Evolutionary conservation across 2,113 vertebrate species (phyloP).

Genomic region (Labrus mixtus): DNA sequence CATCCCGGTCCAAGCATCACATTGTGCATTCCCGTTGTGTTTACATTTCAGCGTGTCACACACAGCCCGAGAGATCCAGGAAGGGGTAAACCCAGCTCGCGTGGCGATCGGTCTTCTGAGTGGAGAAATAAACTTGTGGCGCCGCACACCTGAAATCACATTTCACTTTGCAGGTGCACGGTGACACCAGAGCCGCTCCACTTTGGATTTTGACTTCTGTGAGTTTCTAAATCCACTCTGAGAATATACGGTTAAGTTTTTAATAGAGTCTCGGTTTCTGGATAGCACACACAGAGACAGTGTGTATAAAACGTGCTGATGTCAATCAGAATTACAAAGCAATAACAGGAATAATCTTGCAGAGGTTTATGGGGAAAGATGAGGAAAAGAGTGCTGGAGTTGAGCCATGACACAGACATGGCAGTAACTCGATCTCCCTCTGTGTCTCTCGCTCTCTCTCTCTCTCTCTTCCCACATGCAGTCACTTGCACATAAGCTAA

Average conservation of each 20-base stretch:
- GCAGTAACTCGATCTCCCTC: slow-evolving; percentile 65
- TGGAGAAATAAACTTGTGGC: slow-evolving; percentile 59
- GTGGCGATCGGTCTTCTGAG: slow-evolving; percentile 15
- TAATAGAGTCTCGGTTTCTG: neutral
- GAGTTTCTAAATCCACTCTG: neutral
- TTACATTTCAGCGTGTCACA: slow-evolving; percentile 62
- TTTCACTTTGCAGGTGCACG: slow-evolving; percentile 43
- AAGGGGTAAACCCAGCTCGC: slow-evolving; percentile 39
- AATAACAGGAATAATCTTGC: slow-evolving; percentile 65
- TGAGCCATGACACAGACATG: slow-evolving; percentile 69
- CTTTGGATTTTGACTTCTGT: slow-evolving; percentile 3
- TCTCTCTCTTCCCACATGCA: slow-evolving; percentile 27
- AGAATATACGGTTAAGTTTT: slow-evolving; percentile 24
- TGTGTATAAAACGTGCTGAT: slow-evolving; percentile 15
- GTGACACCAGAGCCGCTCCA: slow-evolving; percentile 2
- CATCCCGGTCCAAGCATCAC: slow-evolving; percentile 68
- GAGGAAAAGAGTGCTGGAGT: slow-evolving; percentile 62
- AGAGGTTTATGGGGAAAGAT: slow-evolving; percentile 55
- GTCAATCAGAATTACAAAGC: slow-evolving; percentile 68
- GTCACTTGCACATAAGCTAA: slow-evolving; percentile 38
- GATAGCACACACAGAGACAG: slow-evolving; percentile 4
- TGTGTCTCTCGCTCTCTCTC: slow-evolving; percentile 9
- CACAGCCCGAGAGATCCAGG: slow-evolving; percentile 41
- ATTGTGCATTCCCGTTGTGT: slow-evolving; percentile 43
- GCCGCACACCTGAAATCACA: slow-evolving; percentile 74